Conservation (phyloP, 2,113 vertebrate species). For the Rhineura floridana region DNA sequence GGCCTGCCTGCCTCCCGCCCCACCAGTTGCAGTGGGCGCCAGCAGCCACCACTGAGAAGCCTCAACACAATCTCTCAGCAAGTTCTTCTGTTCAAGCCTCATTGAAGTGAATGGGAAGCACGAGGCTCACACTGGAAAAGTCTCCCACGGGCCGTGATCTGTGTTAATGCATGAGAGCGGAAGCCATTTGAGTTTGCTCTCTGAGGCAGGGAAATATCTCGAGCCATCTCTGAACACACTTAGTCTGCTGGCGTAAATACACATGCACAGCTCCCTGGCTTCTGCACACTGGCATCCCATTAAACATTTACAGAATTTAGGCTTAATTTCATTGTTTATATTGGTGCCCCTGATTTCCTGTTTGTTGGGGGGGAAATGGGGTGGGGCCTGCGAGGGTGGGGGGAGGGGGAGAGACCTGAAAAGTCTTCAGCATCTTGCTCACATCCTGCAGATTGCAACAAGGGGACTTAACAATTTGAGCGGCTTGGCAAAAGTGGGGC, state of each 20-base stretch:
- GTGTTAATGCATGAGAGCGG: not conserved
- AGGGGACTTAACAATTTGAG: not conserved
- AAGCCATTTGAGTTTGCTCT: not conserved
- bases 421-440: not conserved
- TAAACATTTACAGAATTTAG: slow-evolving; percentile 1
- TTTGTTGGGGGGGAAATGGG: too few species aligned
- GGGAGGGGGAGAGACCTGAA: not conserved
- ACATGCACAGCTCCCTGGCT: not conserved
- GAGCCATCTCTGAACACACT: not conserved
- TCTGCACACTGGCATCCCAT: not conserved
- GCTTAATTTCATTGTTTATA: not conserved
- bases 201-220: not conserved
- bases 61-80: not conserved
- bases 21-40: too few species aligned
- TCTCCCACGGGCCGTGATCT: not conserved
- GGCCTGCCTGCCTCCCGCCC: too few species aligned
- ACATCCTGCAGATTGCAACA: not conserved
- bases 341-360: not conserved
- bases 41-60: too few species aligned
- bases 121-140: too few species aligned
- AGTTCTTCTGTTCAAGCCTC: not conserved
- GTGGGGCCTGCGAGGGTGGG: too few species aligned
- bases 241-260: not conserved
- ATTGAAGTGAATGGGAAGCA: not conserved
- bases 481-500: not conserved